Percentiles rank a stretch among this genome's conserved stretches.
phyloP scores from a whole-genome alignment of 2,888 invertebrate genomes.

The Timandra comae region DNA sequence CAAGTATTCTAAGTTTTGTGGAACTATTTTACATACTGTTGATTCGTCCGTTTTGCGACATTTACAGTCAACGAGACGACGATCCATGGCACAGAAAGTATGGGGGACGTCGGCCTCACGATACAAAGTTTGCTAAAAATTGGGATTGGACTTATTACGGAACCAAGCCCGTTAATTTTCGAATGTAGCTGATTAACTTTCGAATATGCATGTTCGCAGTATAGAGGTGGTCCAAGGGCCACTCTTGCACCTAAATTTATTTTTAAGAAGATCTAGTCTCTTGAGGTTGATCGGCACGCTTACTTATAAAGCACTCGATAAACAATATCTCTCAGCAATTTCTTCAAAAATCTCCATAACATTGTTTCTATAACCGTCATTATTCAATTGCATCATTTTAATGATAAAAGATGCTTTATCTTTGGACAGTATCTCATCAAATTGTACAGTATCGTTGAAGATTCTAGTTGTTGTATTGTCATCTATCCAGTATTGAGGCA shows the following conservation, averaged over 20 bases:
- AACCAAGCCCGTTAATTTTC: conserved; percentile 23
- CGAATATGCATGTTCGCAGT: too few species aligned
- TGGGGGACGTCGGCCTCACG: conserved; percentile 46
- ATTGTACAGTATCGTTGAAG: conserved; percentile 66
- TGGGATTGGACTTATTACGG: conserved; percentile 50
- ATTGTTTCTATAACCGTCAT: conserved; percentile 63
- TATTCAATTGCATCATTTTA: conserved; percentile 70
- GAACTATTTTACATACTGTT: conserved; percentile 79
- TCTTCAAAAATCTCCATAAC: conserved; percentile 75
- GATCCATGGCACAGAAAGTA: conserved; percentile 62
- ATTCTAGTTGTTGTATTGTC: conserved; percentile 60
- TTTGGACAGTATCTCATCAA: conserved; percentile 70
- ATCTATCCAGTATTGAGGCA: conserved; percentile 72
- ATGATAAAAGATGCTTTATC: conserved; percentile 75
- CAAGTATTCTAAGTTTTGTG: conserved; percentile 80
- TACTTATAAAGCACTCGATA: conserved; percentile 7
- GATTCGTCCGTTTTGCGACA: conserved; percentile 62
- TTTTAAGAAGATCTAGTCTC: too few species aligned
- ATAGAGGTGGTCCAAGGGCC: too few species aligned
- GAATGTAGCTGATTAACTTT: too few species aligned
- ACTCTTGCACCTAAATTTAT: too few species aligned
- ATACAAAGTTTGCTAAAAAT: conserved; percentile 49
- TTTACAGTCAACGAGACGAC: conserved; percentile 58
- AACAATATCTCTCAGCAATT: conserved; percentile 66
- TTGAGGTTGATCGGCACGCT: too few species aligned